Evolutionary conservation across 92 coral and sea anemone species (phyloP).

Genomic region (Siderastrea siderea): DNA sequence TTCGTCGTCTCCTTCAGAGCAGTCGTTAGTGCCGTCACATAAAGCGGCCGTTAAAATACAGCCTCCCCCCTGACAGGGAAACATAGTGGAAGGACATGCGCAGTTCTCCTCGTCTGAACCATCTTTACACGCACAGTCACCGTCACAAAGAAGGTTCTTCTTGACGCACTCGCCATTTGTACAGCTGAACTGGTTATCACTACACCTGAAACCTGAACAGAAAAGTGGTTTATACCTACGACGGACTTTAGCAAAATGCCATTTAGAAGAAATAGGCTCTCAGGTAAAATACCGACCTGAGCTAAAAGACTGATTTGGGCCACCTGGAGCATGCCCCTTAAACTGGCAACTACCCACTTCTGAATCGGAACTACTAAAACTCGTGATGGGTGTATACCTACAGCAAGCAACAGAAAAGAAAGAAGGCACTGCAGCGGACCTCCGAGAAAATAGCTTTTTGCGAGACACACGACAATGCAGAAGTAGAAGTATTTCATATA

Average conservation of each 20-base stretch:
- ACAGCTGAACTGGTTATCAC: constrained; percentile 59
- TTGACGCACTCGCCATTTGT: constrained; percentile 68
- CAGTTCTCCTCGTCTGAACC: constrained; percentile 77
- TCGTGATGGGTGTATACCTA: no score
- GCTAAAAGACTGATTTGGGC: not conserved
- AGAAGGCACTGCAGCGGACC: no score
- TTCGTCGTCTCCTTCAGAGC: constrained; percentile 53
- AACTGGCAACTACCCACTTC: no score
- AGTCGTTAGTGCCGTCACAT: constrained; percentile 63
- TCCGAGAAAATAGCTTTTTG: no score
- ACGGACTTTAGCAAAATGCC: not conserved
- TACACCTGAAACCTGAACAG: constrained; percentile 55
- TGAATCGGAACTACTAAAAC: no score
- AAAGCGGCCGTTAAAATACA: constrained; percentile 49
- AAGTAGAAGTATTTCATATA: no score
- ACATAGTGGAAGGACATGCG: constrained; percentile 63
- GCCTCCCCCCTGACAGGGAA: constrained; percentile 63
- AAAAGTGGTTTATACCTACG: not conserved
- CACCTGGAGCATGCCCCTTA: no score
- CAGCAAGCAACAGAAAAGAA: no score
- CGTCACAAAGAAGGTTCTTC: constrained; percentile 62
- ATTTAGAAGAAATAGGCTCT: not conserved
- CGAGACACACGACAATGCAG: no score
- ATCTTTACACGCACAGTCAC: constrained; percentile 71
- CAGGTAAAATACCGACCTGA: no score